phyloP scores from a whole-genome alignment of 2,888 invertebrate genomes.

The Ennomos fuscantarius region DNA sequence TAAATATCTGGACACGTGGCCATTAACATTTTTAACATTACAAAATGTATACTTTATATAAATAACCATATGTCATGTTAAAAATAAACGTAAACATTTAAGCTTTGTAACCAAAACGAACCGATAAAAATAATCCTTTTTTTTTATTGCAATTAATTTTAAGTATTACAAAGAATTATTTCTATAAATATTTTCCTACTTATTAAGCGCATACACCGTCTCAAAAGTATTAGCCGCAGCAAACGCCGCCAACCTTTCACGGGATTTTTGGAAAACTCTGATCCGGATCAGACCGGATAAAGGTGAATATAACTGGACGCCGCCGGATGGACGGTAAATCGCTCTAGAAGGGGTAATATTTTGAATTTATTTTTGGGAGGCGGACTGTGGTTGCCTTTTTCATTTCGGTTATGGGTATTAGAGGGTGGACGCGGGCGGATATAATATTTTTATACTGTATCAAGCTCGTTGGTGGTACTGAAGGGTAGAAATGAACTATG shows the following conservation, averaged over 20 bases:
- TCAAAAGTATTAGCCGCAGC: slow-evolving; percentile 44
- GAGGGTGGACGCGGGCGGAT: slow-evolving; percentile 15
- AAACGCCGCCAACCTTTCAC: slow-evolving; percentile 48
- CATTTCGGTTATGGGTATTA: slow-evolving; percentile 35
- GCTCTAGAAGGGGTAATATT: slow-evolving; percentile 45
- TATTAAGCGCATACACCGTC: slow-evolving; percentile 42
- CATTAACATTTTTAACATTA: too few relatives aligned
- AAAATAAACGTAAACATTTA: too few relatives aligned
- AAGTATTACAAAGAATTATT: neutral
- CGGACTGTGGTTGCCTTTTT: slow-evolving; percentile 31
- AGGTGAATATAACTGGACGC: slow-evolving; percentile 48
- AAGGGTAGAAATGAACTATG: too few relatives aligned
- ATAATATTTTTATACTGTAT: neutral
- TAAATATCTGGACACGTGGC: too few relatives aligned
- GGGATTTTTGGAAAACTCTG: slow-evolving; percentile 45
- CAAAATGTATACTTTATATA: too few relatives aligned
- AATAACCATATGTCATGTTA: too few relatives aligned
- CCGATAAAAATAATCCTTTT: too few relatives aligned
- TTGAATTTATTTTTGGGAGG: slow-evolving; percentile 43
- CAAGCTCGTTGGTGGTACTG: too few relatives aligned
- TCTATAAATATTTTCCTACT: slow-evolving; percentile 24
- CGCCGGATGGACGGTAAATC: slow-evolving; percentile 45
- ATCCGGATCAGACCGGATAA: slow-evolving; percentile 47
- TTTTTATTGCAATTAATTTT: slow-evolving; percentile 1
- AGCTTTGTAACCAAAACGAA: too few relatives aligned